Conservation (phyloP, 2,113 vertebrate genomes). For the Phylloscopus whistleri region DNA sequence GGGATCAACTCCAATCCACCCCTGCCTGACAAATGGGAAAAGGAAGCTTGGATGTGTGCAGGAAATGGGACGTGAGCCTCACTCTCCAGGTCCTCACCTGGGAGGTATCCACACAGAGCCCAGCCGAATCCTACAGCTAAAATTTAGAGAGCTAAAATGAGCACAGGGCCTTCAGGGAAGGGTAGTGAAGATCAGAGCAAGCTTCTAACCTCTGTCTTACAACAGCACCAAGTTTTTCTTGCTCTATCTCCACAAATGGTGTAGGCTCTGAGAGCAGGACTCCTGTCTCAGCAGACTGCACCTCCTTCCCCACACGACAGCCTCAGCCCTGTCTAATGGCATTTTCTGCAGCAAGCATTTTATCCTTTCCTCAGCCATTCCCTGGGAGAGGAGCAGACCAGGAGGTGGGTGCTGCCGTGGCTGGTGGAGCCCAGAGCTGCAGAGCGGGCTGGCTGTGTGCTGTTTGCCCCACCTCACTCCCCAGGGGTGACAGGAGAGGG, state of each 20-base stretch:
- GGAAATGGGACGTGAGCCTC: fast-evolving
- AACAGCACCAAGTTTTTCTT: background rate
- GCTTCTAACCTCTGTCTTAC: background rate
- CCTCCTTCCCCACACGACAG: background rate
- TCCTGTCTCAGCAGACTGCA: background rate
- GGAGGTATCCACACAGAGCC: fast-evolving
- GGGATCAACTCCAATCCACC: background rate
- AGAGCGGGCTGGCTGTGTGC: fast-evolving
- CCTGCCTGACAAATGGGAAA: background rate
- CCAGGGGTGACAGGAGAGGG: background rate
- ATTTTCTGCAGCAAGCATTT: background rate
- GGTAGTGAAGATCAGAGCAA: fast-evolving
- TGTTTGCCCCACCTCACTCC: background rate
- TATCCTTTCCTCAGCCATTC: background rate
- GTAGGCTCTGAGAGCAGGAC: background rate
- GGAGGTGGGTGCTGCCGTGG: fast-evolving
- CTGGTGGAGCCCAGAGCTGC: background rate
- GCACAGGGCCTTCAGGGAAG: background rate
- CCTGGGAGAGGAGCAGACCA: background rate
- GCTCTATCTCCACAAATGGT: background rate
- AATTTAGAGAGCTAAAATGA: background rate
- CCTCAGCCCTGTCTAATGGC: fast-evolving
- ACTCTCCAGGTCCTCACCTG: background rate
- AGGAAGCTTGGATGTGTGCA: background rate
- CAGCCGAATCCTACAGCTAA: background rate